A percentile compares a stretch with the other conserved stretches of the same genome.
These are phyloP conservation scores for Notolepis coatsorum DNA, from an alignment of 2,797 vertebrate species.

Conservation along the genomic window DNA sequence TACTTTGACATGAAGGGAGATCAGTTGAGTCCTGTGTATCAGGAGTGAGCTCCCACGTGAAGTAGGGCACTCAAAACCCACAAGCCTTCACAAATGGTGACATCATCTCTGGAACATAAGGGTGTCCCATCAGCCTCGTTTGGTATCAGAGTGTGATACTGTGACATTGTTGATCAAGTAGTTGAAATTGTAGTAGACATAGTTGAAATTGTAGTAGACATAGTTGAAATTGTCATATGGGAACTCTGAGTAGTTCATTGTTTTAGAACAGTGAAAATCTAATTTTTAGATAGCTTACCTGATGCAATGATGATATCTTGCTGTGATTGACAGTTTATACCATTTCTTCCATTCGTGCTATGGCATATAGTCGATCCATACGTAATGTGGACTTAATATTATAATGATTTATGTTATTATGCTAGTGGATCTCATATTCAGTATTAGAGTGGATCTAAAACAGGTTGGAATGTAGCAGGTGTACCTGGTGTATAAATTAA, in stretches of 20 bases:
- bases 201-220: too few species aligned
- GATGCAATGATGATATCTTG: neutral
- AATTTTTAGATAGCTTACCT: neutral
- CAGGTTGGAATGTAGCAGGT: too few species aligned
- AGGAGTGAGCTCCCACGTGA: constrained; percentile 30
- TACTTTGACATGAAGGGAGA: constrained; percentile 2
- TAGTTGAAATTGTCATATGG: too few species aligned
- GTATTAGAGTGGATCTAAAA: too few species aligned
- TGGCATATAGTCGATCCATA: neutral
- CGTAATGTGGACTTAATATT: neutral
- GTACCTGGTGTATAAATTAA: too few species aligned
- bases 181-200: too few species aligned
- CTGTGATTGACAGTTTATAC: neutral
- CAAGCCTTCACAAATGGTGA: neutral
- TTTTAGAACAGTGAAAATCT: neutral
- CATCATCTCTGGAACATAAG: constrained; percentile 16
- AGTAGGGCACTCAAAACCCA: constrained; percentile 46
- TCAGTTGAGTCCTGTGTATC: constrained; percentile 16
- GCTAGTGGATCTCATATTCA: too few species aligned
- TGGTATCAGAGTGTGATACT: neutral
- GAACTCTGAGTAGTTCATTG: too few species aligned
- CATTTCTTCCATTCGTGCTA: neutral
- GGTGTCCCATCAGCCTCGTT: constrained; percentile 17
- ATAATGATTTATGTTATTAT: neutral
- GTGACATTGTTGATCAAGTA: neutral